These are phyloP conservation scores for Rattus rattus DNA, from an alignment of 2,113 vertebrate species.

Conservation along the genomic window DNA sequence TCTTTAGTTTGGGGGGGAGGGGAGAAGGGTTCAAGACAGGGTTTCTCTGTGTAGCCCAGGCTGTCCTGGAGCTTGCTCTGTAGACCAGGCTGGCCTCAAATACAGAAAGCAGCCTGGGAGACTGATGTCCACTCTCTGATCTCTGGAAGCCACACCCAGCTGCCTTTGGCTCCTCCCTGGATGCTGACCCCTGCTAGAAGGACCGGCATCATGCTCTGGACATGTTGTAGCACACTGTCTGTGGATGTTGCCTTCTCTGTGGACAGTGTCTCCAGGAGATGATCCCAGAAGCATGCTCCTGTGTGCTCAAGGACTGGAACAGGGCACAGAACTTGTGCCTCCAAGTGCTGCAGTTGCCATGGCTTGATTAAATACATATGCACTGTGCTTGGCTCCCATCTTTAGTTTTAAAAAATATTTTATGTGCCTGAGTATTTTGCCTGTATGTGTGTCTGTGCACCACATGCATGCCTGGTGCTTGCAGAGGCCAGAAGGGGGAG, in stretches of 20 bases:
- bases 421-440: not conserved
- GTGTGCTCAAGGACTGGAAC: no score
- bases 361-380: not conserved
- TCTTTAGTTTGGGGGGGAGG: not conserved
- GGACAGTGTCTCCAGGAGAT: not conserved
- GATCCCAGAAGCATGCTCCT: not conserved
- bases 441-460: not conserved
- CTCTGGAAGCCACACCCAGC: not conserved
- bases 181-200: no score
- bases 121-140: not conserved
- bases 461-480: not conserved
- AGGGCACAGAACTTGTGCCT: not conserved
- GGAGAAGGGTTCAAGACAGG: not conserved
- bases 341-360: not conserved
- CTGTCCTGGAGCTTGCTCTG: not conserved
- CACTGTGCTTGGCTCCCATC: not conserved
- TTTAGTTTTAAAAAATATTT: not conserved
- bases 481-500: not conserved
- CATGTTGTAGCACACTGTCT: not conserved
- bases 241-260: fast-evolving
- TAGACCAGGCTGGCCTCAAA: not conserved
- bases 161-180: not conserved
- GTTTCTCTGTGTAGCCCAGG: not conserved
- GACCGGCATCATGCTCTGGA: not conserved
- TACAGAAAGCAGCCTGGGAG: not conserved